These are phyloP conservation scores for Bombus impatiens DNA, from an alignment of 1,140 invertebrate species.

Conservation along the genomic window DNA sequence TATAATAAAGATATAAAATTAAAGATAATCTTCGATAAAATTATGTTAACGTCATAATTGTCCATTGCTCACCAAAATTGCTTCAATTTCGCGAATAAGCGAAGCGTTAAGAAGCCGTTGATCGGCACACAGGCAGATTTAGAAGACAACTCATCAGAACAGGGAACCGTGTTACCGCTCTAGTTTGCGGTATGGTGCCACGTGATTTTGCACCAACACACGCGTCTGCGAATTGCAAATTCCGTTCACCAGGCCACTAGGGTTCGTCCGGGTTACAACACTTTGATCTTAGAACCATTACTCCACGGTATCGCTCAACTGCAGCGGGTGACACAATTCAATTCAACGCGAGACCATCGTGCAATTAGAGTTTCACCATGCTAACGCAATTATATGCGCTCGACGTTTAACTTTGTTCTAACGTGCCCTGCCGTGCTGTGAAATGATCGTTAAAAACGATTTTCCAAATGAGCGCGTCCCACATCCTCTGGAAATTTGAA, in stretches of 20 bases:
- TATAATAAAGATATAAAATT: too few relatives aligned
- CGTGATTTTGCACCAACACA: conserved; percentile 12
- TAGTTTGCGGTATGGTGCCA: conserved; percentile 5
- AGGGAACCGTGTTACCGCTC: neutral
- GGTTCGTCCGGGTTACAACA: neutral
- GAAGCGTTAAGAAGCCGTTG: neutral
- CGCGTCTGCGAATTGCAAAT: conserved; percentile 32
- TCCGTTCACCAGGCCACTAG: neutral
- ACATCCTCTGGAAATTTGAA: neutral
- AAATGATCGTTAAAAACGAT: conserved; percentile 1
- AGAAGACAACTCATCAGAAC: neutral
- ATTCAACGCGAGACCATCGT: conserved; percentile 4
- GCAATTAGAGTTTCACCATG: conserved; percentile 5
- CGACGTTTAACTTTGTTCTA: neutral
- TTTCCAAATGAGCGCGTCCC: neutral
- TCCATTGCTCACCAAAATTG: neutral
- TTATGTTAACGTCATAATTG: neutral
- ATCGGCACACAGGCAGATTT: neutral
- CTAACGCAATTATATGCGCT: neutral
- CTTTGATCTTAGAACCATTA: conserved; percentile 39
- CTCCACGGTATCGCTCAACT: neutral
- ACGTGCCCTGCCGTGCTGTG: neutral
- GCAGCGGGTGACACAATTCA: conserved; percentile 18
- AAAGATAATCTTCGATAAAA: too few relatives aligned
- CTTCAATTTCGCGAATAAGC: neutral